These are phyloP conservation scores for Meloidogyne floridensis DNA, from an alignment of 1,140 invertebrate genomes.

Conservation along the genomic window DNA sequence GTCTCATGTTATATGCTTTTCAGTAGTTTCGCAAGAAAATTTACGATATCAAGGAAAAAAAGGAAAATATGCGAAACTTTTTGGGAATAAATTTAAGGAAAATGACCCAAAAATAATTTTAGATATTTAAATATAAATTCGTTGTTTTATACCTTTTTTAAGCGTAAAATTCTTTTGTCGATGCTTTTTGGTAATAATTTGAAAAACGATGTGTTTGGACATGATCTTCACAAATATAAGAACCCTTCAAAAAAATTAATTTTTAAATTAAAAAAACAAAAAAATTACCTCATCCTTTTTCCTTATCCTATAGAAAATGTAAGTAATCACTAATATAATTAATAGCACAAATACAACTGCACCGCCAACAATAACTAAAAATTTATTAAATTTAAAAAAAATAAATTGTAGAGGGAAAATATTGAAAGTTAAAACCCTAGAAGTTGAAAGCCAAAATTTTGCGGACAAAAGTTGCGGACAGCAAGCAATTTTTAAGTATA, in stretches of 20 bases:
- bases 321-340: conserved; percentile 21
- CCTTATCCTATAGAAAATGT: conserved; percentile 28
- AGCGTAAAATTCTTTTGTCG: conserved; percentile 28
- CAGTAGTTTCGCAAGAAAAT: not conserved
- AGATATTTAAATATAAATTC: not conserved
- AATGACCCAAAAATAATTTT: not conserved
- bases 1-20: no score
- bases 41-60: not conserved
- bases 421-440: no score
- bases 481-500: no score
- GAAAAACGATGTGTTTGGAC: conserved; percentile 21
- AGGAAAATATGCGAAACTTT: not conserved
- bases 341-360: conserved; percentile 21
- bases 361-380: conserved; percentile 28
- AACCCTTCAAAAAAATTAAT: conserved; percentile 16
- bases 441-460: no score
- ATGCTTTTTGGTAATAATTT: conserved; percentile 27
- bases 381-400: not conserved
- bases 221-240: conserved; percentile 30
- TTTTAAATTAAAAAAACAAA: not conserved
- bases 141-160: not conserved
- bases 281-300: conserved; percentile 21
- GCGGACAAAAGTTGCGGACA: no score
- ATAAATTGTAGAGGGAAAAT: no score
- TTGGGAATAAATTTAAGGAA: not conserved